Base-by-base conservation (phyloP, 2,888 invertebrate species). In the Temnothorax unifasciatus region DNA sequence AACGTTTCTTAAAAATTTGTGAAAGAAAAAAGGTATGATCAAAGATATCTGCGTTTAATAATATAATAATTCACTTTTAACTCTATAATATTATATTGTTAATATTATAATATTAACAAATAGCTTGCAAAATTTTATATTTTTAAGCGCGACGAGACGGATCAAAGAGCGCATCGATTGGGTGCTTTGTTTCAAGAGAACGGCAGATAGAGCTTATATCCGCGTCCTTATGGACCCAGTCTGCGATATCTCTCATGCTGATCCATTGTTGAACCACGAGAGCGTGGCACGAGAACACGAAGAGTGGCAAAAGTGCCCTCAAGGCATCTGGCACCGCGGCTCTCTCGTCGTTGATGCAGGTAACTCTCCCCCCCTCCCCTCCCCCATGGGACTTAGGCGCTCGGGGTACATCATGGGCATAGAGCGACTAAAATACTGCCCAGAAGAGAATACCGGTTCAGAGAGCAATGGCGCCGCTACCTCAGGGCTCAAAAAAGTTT, bases 371-470 rank as follows among this genome's bases (percentile, higher is more conserved):
- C 29, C 3, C n/a, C n/a, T n/a, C n/a, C n/a, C n/a, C n/a, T n/a
- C n/a, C 76, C 86, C 71, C 75, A 61, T 69, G 84, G 76, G 81
- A 84, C 84, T 85, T 82, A 64, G 61, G 74, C 76, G 81, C n/a
- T 77, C 81, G 82, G 84, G 84, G 89, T 84, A 87, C 73, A 88
- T 87, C 89, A 87, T 85, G 83, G 69, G 76, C 84, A 86, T 85
- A 86, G 86, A 86, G 89, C 86, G 84, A 75, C 90, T 92, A 90
- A 92, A 92, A 92, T 89, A 90, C 88, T 89, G 89, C 88, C 76
- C 88, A 84, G 89, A 92, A 92, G 91, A 92, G 91, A 91, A 92
- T 92, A 93, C 93, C 92, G 91, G 92, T 92, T 91, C 90, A 86
- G 89, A 86, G 85, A 90, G 88, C 88, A 92, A 87, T 90, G 92